A percentile compares a stretch with the other conserved stretches of the same genome.
Evolutionary conservation across 2,113 vertebrate species (phyloP).

Genomic region (Sinocyclocheilus anophthalmus): DNA sequence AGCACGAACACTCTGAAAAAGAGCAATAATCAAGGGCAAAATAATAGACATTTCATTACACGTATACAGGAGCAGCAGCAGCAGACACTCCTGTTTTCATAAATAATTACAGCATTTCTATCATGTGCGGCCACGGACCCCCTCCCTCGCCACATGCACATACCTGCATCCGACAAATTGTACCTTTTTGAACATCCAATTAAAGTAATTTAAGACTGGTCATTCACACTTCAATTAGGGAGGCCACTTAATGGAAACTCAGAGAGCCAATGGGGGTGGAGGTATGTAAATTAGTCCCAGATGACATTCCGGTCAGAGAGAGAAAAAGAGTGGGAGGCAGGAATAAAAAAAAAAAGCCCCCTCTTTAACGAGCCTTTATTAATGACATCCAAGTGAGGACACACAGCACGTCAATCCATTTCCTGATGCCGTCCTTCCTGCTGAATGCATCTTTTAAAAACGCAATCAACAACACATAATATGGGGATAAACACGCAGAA

Average conservation of each 20-base stretch:
- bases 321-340: conserved; percentile 60
- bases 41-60: conserved; percentile 64
- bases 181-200: conserved; percentile 53
- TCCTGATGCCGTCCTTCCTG: conserved; percentile 86
- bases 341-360: conserved; percentile 35
- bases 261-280: conserved; percentile 71
- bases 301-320: conserved; percentile 72
- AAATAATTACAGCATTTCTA: conserved; percentile 66
- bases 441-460: conserved; percentile 72
- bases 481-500: conserved; percentile 75
- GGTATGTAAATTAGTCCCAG: conserved; percentile 72
- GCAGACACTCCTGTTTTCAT: conserved; percentile 49
- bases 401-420: conserved; percentile 88
- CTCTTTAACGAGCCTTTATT: conserved; percentile 72
- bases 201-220: conserved; percentile 45
- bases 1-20: conserved; percentile 50
- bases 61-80: conserved; percentile 43
- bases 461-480: conserved; percentile 86
- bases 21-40: conserved; percentile 68
- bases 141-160: conserved; percentile 43
- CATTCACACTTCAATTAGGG: conserved; percentile 74
- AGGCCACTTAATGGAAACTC: conserved; percentile 75
- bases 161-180: conserved; percentile 39
- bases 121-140: conserved; percentile 53
- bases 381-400: conserved; percentile 83